Conservation (phyloP, 2,888 invertebrate species). For the Acanthococcus lagerstroemiae region DNA sequence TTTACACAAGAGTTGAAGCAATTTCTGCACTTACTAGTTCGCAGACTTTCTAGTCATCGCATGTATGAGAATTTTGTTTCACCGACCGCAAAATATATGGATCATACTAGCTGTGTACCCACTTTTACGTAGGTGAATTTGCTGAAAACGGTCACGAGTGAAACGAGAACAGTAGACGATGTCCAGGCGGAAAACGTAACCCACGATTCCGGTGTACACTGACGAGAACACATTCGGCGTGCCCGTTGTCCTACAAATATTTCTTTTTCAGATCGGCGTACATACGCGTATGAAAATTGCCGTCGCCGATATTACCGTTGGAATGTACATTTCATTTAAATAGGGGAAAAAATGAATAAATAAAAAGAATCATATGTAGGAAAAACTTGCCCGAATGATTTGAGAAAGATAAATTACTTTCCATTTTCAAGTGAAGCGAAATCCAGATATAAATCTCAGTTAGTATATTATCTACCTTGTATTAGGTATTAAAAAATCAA, state of each 20-base stretch:
- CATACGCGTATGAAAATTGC: not conserved
- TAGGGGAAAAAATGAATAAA: not conserved
- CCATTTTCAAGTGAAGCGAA: conserved; percentile 21
- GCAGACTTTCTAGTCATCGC: no score
- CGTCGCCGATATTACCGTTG: not conserved
- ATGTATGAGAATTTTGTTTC: no score
- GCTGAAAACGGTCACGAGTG: not conserved
- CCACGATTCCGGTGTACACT: not conserved
- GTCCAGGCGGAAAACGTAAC: not conserved
- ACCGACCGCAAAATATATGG: no score
- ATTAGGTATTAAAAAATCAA: conserved; percentile 25
- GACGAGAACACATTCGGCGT: conserved; percentile 8
- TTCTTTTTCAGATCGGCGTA: not conserved
- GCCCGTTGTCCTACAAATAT: not conserved
- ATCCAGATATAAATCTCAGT: conserved; percentile 24
- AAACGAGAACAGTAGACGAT: not conserved
- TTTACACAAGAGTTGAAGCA: no score
- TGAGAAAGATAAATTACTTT: conserved; percentile 24
- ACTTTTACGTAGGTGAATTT: no score
- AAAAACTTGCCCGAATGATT: conserved; percentile 20
- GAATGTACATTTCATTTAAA: not conserved
- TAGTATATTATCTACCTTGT: conserved; percentile 20
- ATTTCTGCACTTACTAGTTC: no score
- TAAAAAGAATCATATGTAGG: not conserved
- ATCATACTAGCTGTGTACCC: no score